Percentiles rank a stretch among this genome's conserved stretches.
phyloP scores from a whole-genome alignment of 2,113 vertebrate species.

The Engystomops pustulosus region DNA sequence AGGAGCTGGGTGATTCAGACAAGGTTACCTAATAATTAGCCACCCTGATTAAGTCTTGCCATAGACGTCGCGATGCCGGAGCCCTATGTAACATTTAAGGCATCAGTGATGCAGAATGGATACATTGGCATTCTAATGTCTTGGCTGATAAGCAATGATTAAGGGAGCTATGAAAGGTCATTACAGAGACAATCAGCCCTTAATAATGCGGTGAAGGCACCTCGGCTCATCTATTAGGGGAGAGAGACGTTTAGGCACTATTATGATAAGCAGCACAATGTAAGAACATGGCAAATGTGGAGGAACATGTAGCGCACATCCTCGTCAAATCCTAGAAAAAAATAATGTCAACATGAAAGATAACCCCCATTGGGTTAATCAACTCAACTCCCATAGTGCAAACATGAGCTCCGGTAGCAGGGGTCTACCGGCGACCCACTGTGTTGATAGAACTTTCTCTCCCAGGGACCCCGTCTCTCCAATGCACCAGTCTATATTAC shows the following conservation, averaged over 20 bases:
- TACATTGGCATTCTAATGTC: conserved; percentile 1
- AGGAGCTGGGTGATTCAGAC: conserved; percentile 68
- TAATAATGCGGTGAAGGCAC: background rate
- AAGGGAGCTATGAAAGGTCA: background rate
- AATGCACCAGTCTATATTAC: conserved; percentile 32
- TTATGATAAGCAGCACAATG: background rate
- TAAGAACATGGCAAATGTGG: background rate
- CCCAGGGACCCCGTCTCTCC: background rate
- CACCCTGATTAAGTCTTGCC: conserved; percentile 62
- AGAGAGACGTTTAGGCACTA: background rate
- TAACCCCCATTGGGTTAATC: background rate
- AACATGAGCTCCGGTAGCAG: background rate
- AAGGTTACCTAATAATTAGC: conserved; percentile 69
- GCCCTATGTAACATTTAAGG: background rate
- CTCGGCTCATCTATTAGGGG: background rate
- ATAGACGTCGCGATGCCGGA: background rate
- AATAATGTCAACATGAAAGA: background rate
- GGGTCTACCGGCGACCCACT: conserved; percentile 8
- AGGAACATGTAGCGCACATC: background rate
- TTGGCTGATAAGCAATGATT: conserved; percentile 7
- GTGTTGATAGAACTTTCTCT: background rate
- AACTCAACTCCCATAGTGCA: background rate
- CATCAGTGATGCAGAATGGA: background rate
- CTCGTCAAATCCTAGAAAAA: background rate
- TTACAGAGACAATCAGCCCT: background rate